Evolutionary conservation across 2,888 invertebrate species (phyloP).

Genomic region (Leptura quadrifasciata): DNA sequence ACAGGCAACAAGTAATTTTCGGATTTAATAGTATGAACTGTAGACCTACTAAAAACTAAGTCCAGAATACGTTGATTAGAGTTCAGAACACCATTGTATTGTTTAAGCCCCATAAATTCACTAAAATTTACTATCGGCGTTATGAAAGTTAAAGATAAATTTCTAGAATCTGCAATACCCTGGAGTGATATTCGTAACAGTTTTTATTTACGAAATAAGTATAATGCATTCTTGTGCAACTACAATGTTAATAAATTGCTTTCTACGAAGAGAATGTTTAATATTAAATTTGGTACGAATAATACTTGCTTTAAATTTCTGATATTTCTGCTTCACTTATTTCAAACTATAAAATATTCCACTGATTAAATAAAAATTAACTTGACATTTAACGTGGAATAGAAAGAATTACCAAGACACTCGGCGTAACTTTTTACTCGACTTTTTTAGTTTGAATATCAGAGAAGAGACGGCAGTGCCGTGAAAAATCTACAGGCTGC

Average conservation of each 20-base stretch:
- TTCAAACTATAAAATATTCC: slow-evolving; percentile 1
- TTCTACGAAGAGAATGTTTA: background rate
- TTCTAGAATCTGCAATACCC: background rate
- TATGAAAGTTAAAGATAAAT: background rate
- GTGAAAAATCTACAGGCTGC: slow-evolving; percentile 30
- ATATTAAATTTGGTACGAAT: background rate
- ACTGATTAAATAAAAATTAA: slow-evolving; percentile 1
- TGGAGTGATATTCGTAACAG: background rate
- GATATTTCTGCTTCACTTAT: background rate
- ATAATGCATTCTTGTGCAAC: background rate
- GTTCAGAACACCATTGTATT: too few species aligned
- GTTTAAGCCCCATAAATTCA: too few species aligned
- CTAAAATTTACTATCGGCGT: too few species aligned
- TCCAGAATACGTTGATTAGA: too few species aligned
- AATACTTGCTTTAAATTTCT: background rate
- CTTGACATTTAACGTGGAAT: slow-evolving; percentile 9
- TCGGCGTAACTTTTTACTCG: slow-evolving; percentile 1
- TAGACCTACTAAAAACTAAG: too few species aligned
- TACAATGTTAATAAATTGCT: background rate
- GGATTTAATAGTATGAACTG: too few species aligned
- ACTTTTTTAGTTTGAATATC: slow-evolving; percentile 9
- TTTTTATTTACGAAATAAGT: background rate
- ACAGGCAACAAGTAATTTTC: too few species aligned
- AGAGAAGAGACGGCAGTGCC: background rate
- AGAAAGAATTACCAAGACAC: background rate